A percentile compares a stretch with the other conserved stretches of the same genome.
phyloP scores from a whole-genome alignment of 1,140 invertebrate genomes.

The Anastrepha ludens region DNA sequence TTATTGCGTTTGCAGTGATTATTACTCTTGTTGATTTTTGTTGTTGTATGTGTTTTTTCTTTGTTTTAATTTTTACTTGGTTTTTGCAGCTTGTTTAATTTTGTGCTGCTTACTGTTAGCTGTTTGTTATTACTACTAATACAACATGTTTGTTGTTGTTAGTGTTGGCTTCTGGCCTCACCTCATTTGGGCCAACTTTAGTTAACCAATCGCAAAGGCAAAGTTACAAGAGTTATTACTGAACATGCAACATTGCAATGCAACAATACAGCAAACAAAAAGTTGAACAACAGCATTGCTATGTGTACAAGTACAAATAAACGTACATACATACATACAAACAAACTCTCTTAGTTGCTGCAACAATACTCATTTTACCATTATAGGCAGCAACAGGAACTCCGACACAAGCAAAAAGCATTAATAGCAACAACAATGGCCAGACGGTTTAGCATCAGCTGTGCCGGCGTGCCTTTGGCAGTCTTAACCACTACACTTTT shows the following conservation, averaged over 20 bases:
- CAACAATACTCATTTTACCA: background rate
- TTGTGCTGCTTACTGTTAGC: conserved; percentile 26
- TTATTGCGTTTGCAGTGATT: conserved; percentile 30
- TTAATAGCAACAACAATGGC: background rate
- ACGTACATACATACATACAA: background rate
- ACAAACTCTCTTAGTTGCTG: background rate
- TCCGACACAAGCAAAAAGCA: background rate
- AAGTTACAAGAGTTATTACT: conserved; percentile 54
- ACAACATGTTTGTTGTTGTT: background rate
- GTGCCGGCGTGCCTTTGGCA: background rate
- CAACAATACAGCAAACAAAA: background rate
- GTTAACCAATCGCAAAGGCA: conserved; percentile 33
- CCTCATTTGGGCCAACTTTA: conserved; percentile 27
- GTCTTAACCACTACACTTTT: background rate
- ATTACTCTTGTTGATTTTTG: background rate
- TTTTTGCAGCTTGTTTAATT: background rate
- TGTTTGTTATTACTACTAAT: background rate
- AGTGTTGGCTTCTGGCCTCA: background rate
- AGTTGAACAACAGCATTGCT: background rate
- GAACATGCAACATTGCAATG: conserved; percentile 22
- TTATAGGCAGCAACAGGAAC: conserved; percentile 32
- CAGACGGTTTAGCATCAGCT: background rate
- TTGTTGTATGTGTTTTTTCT: background rate
- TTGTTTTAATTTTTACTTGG: too few relatives aligned
- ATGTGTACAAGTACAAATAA: too few relatives aligned